Conservation (phyloP, 2,797 vertebrate genomes). For the Molossus molossus region DNA sequence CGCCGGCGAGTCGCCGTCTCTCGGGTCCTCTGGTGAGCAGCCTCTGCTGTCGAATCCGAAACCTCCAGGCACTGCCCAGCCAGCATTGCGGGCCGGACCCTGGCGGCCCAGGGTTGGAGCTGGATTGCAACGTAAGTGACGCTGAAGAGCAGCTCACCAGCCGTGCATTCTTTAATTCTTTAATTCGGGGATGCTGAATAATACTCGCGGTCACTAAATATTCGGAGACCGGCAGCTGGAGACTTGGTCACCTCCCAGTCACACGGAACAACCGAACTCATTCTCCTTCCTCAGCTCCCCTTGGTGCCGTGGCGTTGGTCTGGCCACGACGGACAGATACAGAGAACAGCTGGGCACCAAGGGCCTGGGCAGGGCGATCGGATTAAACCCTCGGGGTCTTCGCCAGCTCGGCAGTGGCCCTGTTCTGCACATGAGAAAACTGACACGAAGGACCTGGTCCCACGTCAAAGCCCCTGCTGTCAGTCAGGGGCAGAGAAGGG, state of each 20-base stretch:
- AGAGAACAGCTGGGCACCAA: rapidly evolving
- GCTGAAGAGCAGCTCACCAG: slow-evolving; percentile 8
- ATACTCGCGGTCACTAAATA: slow-evolving; percentile 67
- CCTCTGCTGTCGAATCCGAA: slow-evolving; percentile 10
- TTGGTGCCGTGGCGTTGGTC: rapidly evolving
- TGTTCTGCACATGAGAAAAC: background rate
- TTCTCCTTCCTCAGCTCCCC: slow-evolving; percentile 42
- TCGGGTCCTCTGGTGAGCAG: slow-evolving; percentile 61
- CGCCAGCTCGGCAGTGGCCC: background rate
- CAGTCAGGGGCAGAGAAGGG: background rate
- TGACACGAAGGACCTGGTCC: background rate
- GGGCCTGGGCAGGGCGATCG: rapidly evolving
- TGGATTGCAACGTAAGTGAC: slow-evolving; percentile 77
- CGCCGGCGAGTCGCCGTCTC: background rate
- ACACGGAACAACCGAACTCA: background rate
- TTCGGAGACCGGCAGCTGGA: slow-evolving; percentile 61
- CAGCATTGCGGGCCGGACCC: slow-evolving; percentile 46
- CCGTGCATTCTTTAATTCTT: background rate
- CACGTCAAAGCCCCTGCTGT: background rate
- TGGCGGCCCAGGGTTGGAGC: slow-evolving; percentile 74
- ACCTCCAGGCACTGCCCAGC: background rate
- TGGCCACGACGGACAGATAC: background rate
- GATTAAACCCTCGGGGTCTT: rapidly evolving
- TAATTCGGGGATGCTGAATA: slow-evolving; percentile 73
- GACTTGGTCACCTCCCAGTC: slow-evolving; percentile 36